Evolutionary conservation across 2,113 vertebrate genomes (phyloP), one percentile per base, ranked within the genome.

Genomic region (Notothenia coriiceps): DNA sequence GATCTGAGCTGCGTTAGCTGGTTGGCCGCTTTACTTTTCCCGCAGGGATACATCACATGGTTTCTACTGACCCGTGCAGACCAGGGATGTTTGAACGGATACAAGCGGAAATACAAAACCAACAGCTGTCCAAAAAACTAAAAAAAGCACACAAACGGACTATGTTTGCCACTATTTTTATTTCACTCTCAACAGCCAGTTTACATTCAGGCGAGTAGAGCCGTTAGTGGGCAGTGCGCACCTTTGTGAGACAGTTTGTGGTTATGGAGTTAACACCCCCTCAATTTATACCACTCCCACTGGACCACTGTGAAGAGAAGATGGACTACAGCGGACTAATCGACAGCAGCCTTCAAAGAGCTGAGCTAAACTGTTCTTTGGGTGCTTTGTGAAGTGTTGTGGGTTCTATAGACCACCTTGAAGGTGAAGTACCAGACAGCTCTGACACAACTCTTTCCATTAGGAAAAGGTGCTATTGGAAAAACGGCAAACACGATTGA

Each of bases 11-110:
- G n/a, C 1, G 12, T 66, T 60, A 44, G 73, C 60, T 11, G 71
- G 35, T 65, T 70, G 56, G 8, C 54, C n/a, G 64, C 29, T 43
- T 77, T 44, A 9, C 35, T 84, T 84, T 60, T 5, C 69, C 52
- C 46, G 10, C n/a, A 1, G 33, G 33, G 6, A 22, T 43, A 49
- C 49, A 49, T 70, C 79, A 44, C 50, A 22, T 17, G 11, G 47
- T 15, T 49, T 51, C n/a, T 8, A 29, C 12, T 55, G 46, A 15
- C 29, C 17, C 10, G 6, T 40, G 50, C 44, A 43, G 43, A 14
- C 0, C 18, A 14, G 60, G 18, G 59, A 12, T 51, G 73, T 63
- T 40, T 61, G 66, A 51, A 46, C n/a, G 4, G 55, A 22, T 43
- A 29, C 57, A 51, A 46, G 50, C 65, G 70, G 15, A 54, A 49